Percentiles rank a stretch among this genome's conserved stretches.
These are phyloP conservation scores for Meloidogyne exigua DNA, from an alignment of 1,140 invertebrate species.

Conservation along the genomic window DNA sequence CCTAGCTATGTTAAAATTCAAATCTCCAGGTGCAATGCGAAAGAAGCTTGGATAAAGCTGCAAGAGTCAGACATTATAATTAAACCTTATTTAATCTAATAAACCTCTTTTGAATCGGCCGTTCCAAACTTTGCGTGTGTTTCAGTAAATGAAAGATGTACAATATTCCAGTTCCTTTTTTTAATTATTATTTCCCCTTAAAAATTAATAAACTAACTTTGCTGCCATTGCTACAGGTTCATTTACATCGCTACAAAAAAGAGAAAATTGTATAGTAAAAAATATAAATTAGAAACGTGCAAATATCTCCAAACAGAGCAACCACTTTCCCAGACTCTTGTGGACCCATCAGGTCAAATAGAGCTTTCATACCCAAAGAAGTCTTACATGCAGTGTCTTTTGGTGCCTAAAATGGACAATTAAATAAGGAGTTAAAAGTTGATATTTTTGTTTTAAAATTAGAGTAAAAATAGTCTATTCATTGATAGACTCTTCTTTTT, in stretches of 20 bases:
- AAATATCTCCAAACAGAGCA: conserved; percentile 92
- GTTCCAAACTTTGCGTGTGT: conserved; percentile 96
- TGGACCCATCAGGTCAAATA: conserved; percentile 88
- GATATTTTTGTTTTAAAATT: conserved; percentile 12
- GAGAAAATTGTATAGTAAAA: conserved; percentile 77
- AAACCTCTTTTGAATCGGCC: conserved; percentile 80
- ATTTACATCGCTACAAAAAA: conserved; percentile 73
- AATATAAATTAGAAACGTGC: conserved; percentile 89
- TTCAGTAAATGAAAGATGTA: conserved; percentile 93
- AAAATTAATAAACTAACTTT: conserved; percentile 69
- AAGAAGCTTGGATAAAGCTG: conserved; percentile 66
- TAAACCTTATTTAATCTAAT: conserved; percentile 40
- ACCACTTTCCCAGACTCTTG: background rate
- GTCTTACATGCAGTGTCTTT: conserved; percentile 62
- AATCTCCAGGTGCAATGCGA: conserved; percentile 88
- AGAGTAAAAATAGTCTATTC: too few relatives aligned
- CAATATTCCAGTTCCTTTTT: conserved; percentile 78
- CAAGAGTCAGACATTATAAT: background rate
- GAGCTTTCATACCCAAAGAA: conserved; percentile 92
- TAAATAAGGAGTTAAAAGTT: background rate
- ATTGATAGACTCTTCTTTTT: too few relatives aligned
- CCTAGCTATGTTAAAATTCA: conserved; percentile 88
- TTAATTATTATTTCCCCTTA: background rate
- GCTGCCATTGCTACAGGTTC: conserved; percentile 95
- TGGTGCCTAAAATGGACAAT: conserved; percentile 26